Evolutionary conservation across 2,888 invertebrate species (phyloP).

Genomic region (Mantis religiosa): DNA sequence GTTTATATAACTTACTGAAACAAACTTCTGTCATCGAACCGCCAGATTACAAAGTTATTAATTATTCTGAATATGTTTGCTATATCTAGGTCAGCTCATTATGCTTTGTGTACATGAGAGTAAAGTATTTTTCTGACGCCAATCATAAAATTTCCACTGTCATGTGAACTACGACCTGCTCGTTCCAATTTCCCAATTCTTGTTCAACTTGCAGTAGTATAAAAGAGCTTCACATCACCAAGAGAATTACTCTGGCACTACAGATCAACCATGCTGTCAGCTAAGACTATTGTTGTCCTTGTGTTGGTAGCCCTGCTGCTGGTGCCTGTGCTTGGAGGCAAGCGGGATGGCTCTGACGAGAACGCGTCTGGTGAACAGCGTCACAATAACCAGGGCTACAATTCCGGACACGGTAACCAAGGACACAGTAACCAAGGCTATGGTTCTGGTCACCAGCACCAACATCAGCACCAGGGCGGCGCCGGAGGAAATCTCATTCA

Average conservation of each 20-base stretch:
- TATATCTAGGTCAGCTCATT: not conserved
- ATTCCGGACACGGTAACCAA: not conserved
- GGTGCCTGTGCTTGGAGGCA: not conserved
- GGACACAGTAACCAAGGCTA: not conserved
- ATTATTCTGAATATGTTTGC: not conserved
- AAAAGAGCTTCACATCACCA: not conserved
- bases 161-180: not conserved
- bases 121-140: not conserved
- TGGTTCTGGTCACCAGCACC: not conserved
- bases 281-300: not conserved
- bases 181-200: not conserved
- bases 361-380: not conserved
- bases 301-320: not conserved
- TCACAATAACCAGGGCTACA: not conserved
- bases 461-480: not conserved
- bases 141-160: not conserved
- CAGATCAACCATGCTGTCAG: not conserved
- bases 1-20: too few relatives aligned
- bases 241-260: not conserved
- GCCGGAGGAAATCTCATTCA: not conserved
- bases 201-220: not conserved
- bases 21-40: too few relatives aligned
- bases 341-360: not conserved
- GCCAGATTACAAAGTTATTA: too few relatives aligned
- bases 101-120: not conserved